Percentiles rank a stretch among this genome's conserved stretches.
Conservation (phyloP, 2,797 vertebrate species). For the Leuciscus waleckii region DNA sequence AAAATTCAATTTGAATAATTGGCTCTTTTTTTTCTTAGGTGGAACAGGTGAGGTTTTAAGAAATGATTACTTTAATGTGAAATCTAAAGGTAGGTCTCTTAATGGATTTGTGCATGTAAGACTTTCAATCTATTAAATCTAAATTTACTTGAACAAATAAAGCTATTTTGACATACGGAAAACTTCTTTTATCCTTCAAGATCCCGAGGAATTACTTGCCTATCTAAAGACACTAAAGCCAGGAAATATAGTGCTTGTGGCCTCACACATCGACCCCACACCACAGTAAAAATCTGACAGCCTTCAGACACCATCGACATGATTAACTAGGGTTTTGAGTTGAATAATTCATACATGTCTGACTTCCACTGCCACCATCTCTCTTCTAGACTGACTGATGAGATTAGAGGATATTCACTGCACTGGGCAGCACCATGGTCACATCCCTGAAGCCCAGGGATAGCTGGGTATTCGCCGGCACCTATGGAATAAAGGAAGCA, state of each 20-base stretch:
- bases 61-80: slow-evolving; percentile 74
- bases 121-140: neutral
- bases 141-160: neutral
- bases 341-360: slow-evolving; percentile 12
- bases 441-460: slow-evolving; percentile 78
- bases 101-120: neutral
- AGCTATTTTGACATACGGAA: neutral
- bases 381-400: slow-evolving; percentile 81
- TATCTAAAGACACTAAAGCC: slow-evolving; percentile 78
- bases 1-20: neutral
- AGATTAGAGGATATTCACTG: slow-evolving; percentile 73
- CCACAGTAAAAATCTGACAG: slow-evolving; percentile 80
- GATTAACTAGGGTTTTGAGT: slow-evolving; percentile 25
- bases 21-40: slow-evolving; percentile 59
- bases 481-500: slow-evolving; percentile 68
- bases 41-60: slow-evolving; percentile 73
- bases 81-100: slow-evolving; percentile 78
- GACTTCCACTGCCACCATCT: slow-evolving; percentile 22
- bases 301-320: slow-evolving; percentile 1
- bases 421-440: slow-evolving; percentile 83
- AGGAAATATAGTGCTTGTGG: slow-evolving; percentile 79
- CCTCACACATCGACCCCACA: slow-evolving; percentile 84
- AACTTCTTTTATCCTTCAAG: neutral
- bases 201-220: slow-evolving; percentile 65
- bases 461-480: slow-evolving; percentile 89